Percentiles rank a stretch among this genome's conserved stretches.
Evolutionary conservation across 2,113 vertebrate genomes (phyloP).

Genomic region (Nanorana parkeri): DNA sequence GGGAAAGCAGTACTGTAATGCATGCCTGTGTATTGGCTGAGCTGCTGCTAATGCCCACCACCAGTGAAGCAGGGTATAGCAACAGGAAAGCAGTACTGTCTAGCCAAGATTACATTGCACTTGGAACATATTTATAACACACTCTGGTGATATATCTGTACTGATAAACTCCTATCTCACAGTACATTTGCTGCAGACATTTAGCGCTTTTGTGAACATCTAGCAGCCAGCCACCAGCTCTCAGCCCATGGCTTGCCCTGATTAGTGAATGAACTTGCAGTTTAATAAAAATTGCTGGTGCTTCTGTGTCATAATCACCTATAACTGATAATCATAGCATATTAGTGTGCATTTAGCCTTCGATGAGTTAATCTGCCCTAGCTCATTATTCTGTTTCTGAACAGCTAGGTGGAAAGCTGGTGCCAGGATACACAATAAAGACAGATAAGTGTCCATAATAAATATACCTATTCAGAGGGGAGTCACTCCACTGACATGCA

Average conservation of each 20-base stretch:
- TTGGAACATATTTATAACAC: background rate
- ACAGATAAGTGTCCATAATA: background rate
- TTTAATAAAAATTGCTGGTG: background rate
- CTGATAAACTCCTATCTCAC: background rate
- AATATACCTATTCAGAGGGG: conserved; percentile 4
- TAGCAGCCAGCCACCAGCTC: no score
- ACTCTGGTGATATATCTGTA: background rate
- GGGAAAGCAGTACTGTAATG: no score
- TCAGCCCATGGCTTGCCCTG: background rate
- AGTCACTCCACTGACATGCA: background rate
- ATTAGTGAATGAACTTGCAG: background rate
- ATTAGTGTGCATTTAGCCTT: background rate
- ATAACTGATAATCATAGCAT: background rate
- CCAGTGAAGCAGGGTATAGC: background rate
- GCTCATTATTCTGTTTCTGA: background rate
- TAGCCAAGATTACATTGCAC: conserved; percentile 19
- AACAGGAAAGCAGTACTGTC: conserved; percentile 9
- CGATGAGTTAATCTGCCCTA: background rate
- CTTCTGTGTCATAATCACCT: background rate
- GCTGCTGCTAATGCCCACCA: background rate
- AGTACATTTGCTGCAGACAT: conserved; percentile 22
- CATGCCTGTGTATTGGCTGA: no score
- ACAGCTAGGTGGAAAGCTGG: background rate
- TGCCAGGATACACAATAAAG: background rate
- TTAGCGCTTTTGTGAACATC: background rate